Base-by-base conservation (phyloP, 1,140 invertebrate genomes). In the Melipona quadrifasciata region DNA sequence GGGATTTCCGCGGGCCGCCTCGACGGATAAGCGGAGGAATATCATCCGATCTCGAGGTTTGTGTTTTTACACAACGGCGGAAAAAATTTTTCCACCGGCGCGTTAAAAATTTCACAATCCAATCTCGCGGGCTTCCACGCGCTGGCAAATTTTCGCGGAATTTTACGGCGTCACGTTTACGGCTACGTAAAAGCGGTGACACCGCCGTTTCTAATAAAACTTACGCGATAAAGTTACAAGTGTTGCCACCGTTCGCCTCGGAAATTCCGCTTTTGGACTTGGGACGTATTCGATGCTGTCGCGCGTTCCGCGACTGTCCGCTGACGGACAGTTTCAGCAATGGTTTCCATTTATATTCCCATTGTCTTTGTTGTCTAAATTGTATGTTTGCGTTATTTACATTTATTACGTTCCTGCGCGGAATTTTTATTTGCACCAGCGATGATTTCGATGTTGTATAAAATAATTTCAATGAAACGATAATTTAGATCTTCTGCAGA, bases 101-200 rank as follows among this genome's bases (percentile, higher is more conserved):
- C 76, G 27, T 84, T 84, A 61, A 84, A 79, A 84, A 79, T 84
- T 84, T 84, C 82, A 79, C 75, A 79, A 64, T 84, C 82, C 82
- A 79, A 84, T 84, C 55, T 70, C 75, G 14, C 21, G 21, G 21
- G 71, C 55, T 70, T 27, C 12, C 53, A 2, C 4, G 39, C 1
- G 10, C 1, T 2, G 24, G 27, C 17, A 71, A 2, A 10, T 47
- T 47, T 17, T 31, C 51, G 16, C 47, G 16, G 31, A 68, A 61
- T 51, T 79, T 78, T 24, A 71, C 47, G 61, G 24, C 4, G 39
- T 71, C n/a, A n/a, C 61, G 27, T 70, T 83, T 61, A 70, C 65
- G 53, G 19, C 0, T 12, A 17, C 34, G 53, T 77, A 74, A 74
- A 73, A 53, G 47, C 57, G 57, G 16, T 19, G 72, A 47, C 64